Conservation (phyloP, 2,888 invertebrate species). For the Steromphala cineraria region DNA sequence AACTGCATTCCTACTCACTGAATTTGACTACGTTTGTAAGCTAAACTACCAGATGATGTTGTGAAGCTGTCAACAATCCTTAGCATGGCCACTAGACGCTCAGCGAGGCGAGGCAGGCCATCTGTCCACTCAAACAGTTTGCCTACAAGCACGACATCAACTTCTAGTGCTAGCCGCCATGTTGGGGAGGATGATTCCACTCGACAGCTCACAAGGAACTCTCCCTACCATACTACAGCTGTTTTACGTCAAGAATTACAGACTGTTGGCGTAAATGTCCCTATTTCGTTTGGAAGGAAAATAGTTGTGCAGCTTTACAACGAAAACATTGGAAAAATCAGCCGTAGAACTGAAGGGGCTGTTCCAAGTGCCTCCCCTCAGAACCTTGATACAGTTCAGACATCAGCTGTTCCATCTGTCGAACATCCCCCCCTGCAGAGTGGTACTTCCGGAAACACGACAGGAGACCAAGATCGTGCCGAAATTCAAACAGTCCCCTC, state of each 20-base stretch:
- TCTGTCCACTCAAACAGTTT: neutral
- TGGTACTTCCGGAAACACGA: too few species aligned
- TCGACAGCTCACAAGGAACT: neutral
- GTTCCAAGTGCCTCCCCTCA: too few species aligned
- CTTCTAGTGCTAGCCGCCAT: neutral
- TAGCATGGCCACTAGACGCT: neutral
- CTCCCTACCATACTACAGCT: neutral
- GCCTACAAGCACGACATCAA: neutral
- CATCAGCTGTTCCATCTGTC: too few species aligned
- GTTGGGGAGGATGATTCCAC: neutral
- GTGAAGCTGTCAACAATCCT: neutral
- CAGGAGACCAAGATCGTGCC: too few species aligned
- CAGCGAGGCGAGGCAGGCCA: neutral
- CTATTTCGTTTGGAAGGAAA: neutral
- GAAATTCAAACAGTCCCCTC: too few species aligned
- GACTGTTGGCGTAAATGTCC: neutral
- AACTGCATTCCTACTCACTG: neutral
- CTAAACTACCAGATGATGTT: neutral
- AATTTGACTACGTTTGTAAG: neutral
- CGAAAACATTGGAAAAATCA: too few species aligned
- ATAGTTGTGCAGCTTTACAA: neutral
- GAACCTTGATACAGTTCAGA: too few species aligned
- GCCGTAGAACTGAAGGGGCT: too few species aligned
- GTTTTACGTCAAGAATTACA: neutral
- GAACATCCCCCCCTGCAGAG: too few species aligned